A percentile compares a stretch with the other conserved stretches of the same genome.
phyloP scores from a whole-genome alignment of 2,888 invertebrate genomes.

The Cryptus viduatorius region DNA sequence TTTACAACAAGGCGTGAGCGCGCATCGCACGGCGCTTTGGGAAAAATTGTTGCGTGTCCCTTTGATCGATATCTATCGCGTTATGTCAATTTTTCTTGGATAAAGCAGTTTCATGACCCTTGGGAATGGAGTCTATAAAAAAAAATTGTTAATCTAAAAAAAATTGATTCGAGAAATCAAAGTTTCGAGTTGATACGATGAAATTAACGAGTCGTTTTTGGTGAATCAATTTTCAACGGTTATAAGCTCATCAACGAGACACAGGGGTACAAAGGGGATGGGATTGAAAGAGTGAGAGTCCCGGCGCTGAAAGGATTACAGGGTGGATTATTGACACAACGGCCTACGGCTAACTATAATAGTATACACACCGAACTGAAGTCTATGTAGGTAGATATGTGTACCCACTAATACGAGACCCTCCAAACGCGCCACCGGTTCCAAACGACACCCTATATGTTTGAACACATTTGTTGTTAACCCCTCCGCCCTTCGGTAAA shows the following conservation, averaged over 20 bases:
- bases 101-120: not conserved
- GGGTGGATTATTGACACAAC: constrained; percentile 68
- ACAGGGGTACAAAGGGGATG: constrained; percentile 43
- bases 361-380: constrained; percentile 25
- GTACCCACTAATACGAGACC: constrained; percentile 53
- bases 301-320: constrained; percentile 79
- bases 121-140: not conserved
- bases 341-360: constrained; percentile 46
- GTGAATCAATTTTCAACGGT: constrained; percentile 81
- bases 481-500: constrained; percentile 72
- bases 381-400: constrained; percentile 37
- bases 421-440: constrained; percentile 68
- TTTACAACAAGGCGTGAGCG: constrained; percentile 26
- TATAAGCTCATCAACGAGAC: constrained; percentile 77
- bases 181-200: not conserved
- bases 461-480: constrained; percentile 85
- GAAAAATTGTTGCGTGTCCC: constrained; percentile 16
- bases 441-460: constrained; percentile 83
- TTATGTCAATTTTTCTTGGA: constrained; percentile 25
- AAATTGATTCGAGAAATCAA: not conserved
- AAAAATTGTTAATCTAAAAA: not conserved
- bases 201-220: constrained; percentile 80
- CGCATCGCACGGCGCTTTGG: constrained; percentile 33
- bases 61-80: constrained; percentile 41
- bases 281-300: constrained; percentile 48